Conservation (phyloP, 2,797 vertebrate species). For the Potorous gilbertii region DNA sequence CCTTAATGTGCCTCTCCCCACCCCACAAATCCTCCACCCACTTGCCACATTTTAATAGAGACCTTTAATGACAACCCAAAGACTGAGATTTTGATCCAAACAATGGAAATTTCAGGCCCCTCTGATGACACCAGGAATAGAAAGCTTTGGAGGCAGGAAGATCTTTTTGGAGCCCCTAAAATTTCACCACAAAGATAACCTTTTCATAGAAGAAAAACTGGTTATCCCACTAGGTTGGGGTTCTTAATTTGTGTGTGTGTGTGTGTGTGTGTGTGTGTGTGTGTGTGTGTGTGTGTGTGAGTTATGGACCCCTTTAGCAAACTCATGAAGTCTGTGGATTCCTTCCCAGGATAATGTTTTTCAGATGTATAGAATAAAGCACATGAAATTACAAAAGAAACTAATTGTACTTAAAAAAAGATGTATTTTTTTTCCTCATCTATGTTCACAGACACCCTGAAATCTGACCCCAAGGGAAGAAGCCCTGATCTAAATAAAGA, state of each 20-base stretch:
- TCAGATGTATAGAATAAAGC: neutral
- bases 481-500: neutral
- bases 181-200: neutral
- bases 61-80: neutral
- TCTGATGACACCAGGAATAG: neutral
- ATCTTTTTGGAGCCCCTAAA: neutral
- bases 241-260: neutral
- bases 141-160: neutral
- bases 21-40: neutral
- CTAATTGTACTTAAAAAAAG: neutral
- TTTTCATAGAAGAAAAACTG: neutral
- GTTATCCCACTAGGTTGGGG: neutral
- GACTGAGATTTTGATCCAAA: neutral
- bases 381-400: neutral
- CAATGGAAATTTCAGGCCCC: neutral
- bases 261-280: too few relatives aligned
- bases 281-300: too few relatives aligned
- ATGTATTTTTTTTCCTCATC: neutral
- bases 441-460: neutral
- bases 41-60: neutral
- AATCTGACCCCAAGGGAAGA: neutral
- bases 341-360: neutral
- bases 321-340: neutral
- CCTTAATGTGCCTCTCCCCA: neutral
- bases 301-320: neutral